These are phyloP conservation scores for Drosophila eugracilis DNA, from an alignment of 1,140 invertebrate species.

Conservation along the genomic window DNA sequence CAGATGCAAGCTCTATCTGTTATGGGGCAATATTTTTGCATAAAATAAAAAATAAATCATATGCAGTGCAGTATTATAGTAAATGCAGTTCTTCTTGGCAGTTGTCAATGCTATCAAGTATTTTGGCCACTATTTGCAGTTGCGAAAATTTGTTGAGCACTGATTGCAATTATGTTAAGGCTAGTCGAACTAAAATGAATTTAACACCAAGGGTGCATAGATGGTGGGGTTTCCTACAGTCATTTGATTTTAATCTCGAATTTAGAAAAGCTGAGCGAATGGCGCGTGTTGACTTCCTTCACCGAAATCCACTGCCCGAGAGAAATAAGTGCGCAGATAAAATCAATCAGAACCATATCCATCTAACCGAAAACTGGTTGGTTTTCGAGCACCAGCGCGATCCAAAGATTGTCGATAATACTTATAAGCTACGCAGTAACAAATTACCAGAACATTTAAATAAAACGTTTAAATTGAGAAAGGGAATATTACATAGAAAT, in stretches of 20 bases:
- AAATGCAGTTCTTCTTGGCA: constrained; percentile 14
- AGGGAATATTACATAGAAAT: background rate
- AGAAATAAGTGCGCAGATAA: too few relatives aligned
- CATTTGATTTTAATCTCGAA: too few relatives aligned
- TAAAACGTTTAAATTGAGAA: background rate
- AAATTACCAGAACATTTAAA: background rate
- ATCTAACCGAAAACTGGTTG: background rate
- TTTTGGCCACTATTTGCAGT: constrained; percentile 26
- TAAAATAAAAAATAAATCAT: constrained; percentile 2
- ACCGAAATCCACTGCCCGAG: too few relatives aligned
- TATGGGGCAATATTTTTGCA: constrained; percentile 19
- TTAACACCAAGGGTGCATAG: constrained; percentile 29
- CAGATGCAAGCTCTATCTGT: constrained; percentile 9
- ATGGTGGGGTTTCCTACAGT: too few relatives aligned
- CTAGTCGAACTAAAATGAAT: constrained; percentile 14
- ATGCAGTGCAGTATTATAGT: constrained; percentile 20
- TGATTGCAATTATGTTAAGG: constrained; percentile 14
- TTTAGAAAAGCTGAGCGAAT: too few relatives aligned
- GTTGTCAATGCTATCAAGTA: constrained; percentile 20
- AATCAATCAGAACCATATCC: too few relatives aligned
- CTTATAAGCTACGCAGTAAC: too few relatives aligned
- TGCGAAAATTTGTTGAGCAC: constrained; percentile 19
- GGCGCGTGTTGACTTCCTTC: background rate
- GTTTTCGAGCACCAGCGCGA: too few relatives aligned
- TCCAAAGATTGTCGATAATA: too few relatives aligned